Base-by-base conservation (phyloP, 2,113 vertebrate species). In the Peromyscus leucopus region DNA sequence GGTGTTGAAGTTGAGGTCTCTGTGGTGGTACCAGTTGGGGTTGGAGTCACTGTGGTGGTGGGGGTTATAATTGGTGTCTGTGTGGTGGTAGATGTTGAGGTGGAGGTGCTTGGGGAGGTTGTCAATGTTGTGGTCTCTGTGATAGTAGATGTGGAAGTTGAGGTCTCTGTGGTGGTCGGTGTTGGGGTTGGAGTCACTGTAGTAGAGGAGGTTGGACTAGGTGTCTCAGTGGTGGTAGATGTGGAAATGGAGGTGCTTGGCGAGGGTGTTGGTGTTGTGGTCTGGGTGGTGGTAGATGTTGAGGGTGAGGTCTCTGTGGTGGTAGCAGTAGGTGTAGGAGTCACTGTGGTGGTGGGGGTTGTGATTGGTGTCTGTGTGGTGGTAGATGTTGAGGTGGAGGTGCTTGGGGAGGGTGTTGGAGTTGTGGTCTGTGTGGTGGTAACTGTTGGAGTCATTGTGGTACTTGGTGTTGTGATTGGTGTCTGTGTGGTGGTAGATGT, bases 181-280 rank as follows among this genome's bases (percentile, higher is more conserved):
- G 46, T 48, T 48, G 46, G 46, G 1, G 46, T 48, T 5, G 46
- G 46, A 48, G 46, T 48, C 4, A 48, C 46, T 48, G 46, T 48
- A 5, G 46, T 48, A 48, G 5, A 5, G 4, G 46, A 4, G 46
- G 46, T 48, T 48, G 46, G 4, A 5, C 4, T 48, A 5, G 46
- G 46, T 48, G 46, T 48, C 46, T 48, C 4, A 5, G 46, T 48
- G 46, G 46, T 51, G 7, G 48, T 51, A 51, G 48, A 2, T 1
- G 67, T 16, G 0, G 57, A 3, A 10, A 21, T 33, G 0, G 57
- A 0, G 0, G 71, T 90, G 7, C 0, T 16, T 0, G 83, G 3
- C 1, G 22, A 22, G 2, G 17, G 7, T 13, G 55, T 7, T 83
- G 21, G 4, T 17, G 12, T 63, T 61, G 57, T 0, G 12, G 59